phyloP scores from a whole-genome alignment of 2,113 vertebrate species.

The Etheostoma cragini region DNA sequence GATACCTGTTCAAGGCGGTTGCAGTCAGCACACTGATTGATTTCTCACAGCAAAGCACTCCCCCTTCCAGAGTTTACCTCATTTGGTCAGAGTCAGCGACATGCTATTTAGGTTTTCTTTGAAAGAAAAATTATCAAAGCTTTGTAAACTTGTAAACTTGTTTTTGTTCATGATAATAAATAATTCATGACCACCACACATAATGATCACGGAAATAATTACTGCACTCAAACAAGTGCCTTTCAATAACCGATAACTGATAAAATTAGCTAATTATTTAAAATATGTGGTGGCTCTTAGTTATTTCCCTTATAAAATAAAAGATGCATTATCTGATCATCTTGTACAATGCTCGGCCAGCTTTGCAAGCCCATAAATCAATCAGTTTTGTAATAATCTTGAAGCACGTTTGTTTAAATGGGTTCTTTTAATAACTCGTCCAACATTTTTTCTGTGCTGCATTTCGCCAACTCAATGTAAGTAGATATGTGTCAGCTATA shows the following conservation, averaged over 20 bases:
- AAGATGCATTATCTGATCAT: neutral
- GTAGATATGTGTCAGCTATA: conserved; percentile 24
- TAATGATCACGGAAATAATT: neutral
- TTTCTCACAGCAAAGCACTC: conserved; percentile 7
- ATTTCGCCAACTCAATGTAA: conserved; percentile 44
- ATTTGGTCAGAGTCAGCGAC: conserved; percentile 1
- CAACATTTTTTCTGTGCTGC: neutral
- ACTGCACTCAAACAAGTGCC: neutral
- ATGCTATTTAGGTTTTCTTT: neutral
- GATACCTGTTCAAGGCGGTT: neutral
- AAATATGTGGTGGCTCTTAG: neutral
- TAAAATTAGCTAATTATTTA: neutral
- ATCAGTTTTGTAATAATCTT: neutral
- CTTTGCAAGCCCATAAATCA: neutral
- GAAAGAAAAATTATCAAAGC: neutral
- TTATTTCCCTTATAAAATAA: neutral
- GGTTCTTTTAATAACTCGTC: too few species aligned
- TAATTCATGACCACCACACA: neutral
- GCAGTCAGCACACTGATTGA: neutral
- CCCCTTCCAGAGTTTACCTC: neutral
- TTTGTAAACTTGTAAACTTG: neutral
- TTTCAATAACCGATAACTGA: neutral
- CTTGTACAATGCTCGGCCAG: neutral
- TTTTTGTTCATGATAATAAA: neutral
- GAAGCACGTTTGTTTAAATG: neutral